These are phyloP conservation scores for Plectus sambesii DNA, from an alignment of 1,140 invertebrate species.

Conservation along the genomic window DNA sequence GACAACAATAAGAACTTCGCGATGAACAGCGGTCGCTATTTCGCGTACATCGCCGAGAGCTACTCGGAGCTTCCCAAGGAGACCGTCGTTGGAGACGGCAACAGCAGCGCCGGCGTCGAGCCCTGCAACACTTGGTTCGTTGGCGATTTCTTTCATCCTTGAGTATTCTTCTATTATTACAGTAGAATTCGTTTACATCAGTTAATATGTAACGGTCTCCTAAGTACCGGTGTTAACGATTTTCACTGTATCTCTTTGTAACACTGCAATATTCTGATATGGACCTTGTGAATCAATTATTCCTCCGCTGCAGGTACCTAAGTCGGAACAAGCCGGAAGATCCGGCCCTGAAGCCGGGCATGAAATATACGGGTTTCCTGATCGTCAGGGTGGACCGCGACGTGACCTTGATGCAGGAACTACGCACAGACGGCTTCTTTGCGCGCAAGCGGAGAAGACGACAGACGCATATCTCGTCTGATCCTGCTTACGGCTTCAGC, in stretches of 20 bases:
- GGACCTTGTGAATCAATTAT: too few species aligned
- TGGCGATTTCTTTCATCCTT: background rate
- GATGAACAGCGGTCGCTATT: conserved; percentile 28
- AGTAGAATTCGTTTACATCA: too few species aligned
- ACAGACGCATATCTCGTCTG: conserved; percentile 9
- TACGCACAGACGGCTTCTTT: conserved; percentile 6
- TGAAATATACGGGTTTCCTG: conserved; percentile 44
- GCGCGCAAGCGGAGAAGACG: conserved; percentile 5
- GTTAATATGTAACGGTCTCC: too few species aligned
- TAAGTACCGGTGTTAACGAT: too few species aligned
- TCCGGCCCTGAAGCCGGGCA: conserved; percentile 28
- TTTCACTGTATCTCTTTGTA: too few species aligned
- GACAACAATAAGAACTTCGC: conserved; percentile 32
- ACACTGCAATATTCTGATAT: too few species aligned
- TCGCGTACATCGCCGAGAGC: conserved; percentile 43
- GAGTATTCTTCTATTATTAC: too few species aligned
- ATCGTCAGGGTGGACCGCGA: conserved; percentile 43
- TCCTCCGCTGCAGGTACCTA: too few species aligned
- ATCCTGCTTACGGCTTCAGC: conserved; percentile 26
- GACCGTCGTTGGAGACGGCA: conserved; percentile 38
- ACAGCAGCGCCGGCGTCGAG: conserved; percentile 20
- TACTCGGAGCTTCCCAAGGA: conserved; percentile 33
- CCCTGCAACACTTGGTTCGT: conserved; percentile 26
- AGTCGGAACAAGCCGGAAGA: conserved; percentile 37
- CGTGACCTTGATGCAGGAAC: conserved; percentile 3